Percentiles rank a stretch among this genome's conserved stretches.
Conservation (phyloP, 1,140 invertebrate genomes). For the Cryptotermes secundus region DNA sequence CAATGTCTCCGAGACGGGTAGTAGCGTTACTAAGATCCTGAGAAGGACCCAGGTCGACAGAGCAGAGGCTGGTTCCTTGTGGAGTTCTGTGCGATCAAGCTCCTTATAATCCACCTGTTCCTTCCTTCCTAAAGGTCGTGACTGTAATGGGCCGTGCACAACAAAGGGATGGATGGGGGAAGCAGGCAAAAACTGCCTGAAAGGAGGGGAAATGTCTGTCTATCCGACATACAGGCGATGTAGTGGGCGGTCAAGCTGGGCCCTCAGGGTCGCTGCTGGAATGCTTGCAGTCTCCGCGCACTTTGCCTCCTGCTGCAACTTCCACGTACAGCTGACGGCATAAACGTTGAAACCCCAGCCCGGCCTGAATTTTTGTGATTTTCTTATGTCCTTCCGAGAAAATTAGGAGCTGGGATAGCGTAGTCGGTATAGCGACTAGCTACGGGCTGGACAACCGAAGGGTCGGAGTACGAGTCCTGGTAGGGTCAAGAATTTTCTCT, state of each 20-base stretch:
- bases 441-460: too few relatives aligned
- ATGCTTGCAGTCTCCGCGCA: too few relatives aligned
- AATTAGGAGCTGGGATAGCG: too few relatives aligned
- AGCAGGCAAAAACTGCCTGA: neutral
- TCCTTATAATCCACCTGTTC: neutral
- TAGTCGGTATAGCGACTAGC: too few relatives aligned
- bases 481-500: too few relatives aligned
- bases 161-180: neutral
- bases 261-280: neutral
- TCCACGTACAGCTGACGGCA: neutral
- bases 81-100: too few relatives aligned
- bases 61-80: too few relatives aligned
- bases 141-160: neutral
- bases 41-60: neutral
- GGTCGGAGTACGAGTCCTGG: too few relatives aligned
- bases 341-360: neutral
- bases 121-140: neutral
- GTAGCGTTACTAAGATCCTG: neutral
- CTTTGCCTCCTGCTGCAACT: too few relatives aligned
- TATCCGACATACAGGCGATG: neutral
- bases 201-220: neutral
- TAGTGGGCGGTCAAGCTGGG: constrained; percentile 7
- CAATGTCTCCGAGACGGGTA: neutral
- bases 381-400: too few relatives aligned
- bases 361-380: too few relatives aligned